Percentiles rank a stretch among this genome's conserved stretches.
Conservation (phyloP, 2,113 vertebrate species). For the Anguilla rostrata region DNA sequence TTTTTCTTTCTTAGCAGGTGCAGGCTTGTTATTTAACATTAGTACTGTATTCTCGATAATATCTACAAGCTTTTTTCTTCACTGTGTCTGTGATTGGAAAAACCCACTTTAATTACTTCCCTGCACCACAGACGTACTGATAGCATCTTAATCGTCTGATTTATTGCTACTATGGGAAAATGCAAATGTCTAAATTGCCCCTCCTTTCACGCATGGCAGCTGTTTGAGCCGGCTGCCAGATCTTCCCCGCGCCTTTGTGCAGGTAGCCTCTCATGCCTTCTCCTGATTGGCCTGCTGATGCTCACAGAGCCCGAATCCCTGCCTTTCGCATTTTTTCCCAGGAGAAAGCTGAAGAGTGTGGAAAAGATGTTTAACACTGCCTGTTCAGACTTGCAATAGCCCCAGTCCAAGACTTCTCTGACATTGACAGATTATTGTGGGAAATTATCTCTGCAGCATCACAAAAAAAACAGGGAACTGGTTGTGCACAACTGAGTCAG, state of each 20-base stretch:
- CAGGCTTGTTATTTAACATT: background rate
- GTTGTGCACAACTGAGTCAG: background rate
- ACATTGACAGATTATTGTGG: background rate
- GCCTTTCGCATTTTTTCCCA: background rate
- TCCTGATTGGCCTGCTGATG: background rate
- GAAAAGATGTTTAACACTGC: background rate
- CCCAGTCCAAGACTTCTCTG: background rate
- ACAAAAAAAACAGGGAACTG: background rate
- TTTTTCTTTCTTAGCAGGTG: background rate
- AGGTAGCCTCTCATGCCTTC: background rate
- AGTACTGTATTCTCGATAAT: background rate
- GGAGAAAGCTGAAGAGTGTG: background rate
- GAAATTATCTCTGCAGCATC: background rate
- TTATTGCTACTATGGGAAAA: background rate
- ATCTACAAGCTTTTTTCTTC: background rate
- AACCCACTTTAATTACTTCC: background rate
- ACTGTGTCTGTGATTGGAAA: background rate
- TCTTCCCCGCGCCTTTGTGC: background rate
- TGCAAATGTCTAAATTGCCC: background rate
- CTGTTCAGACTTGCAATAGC: constrained; percentile 2
- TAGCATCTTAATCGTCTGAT: background rate
- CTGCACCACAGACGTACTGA: background rate
- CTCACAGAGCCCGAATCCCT: background rate
- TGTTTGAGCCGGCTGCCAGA: background rate
- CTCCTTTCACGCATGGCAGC: background rate